Evolutionary conservation across 1,140 invertebrate genomes (phyloP).

Genomic region (Hyposmocoma kahamanoa): DNA sequence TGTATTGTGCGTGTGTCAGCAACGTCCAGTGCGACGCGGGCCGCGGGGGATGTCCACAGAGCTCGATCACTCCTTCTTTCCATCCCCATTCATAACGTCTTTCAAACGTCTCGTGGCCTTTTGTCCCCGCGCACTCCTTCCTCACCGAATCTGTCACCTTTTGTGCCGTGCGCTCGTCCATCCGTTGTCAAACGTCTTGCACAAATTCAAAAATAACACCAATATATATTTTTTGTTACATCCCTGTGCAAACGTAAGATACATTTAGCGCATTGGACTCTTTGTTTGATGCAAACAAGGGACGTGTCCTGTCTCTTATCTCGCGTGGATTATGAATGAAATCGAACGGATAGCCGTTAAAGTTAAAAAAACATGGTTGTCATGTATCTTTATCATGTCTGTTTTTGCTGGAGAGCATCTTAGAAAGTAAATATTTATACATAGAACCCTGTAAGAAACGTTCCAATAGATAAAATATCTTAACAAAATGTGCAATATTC

Average conservation of each 20-base stretch:
- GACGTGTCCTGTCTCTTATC: slow-evolving; percentile 56
- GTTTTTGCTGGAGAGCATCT: slow-evolving; percentile 1
- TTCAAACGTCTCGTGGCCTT: slow-evolving; percentile 51
- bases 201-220: slow-evolving; percentile 72
- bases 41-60: slow-evolving; percentile 18
- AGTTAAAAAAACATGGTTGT: slow-evolving; percentile 8
- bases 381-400: background rate
- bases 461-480: no score
- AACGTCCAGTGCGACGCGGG: slow-evolving; percentile 11
- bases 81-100: slow-evolving; percentile 61
- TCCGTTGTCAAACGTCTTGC: slow-evolving; percentile 68
- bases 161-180: slow-evolving; percentile 46
- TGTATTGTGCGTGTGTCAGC: slow-evolving; percentile 22
- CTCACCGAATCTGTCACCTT: slow-evolving; percentile 54
- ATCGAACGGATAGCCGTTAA: slow-evolving; percentile 24
- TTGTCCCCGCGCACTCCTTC: slow-evolving; percentile 41
- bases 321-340: slow-evolving; percentile 40
- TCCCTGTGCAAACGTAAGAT: slow-evolving; percentile 65
- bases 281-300: slow-evolving; percentile 67
- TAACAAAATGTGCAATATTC: no score
- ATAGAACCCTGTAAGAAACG: slow-evolving; percentile 1
- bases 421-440: background rate
- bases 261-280: slow-evolving; percentile 54
- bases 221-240: slow-evolving; percentile 50
- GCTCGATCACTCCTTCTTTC: slow-evolving; percentile 65